Conservation (phyloP, 2,888 invertebrate genomes). For the Apodemia hepburni region DNA sequence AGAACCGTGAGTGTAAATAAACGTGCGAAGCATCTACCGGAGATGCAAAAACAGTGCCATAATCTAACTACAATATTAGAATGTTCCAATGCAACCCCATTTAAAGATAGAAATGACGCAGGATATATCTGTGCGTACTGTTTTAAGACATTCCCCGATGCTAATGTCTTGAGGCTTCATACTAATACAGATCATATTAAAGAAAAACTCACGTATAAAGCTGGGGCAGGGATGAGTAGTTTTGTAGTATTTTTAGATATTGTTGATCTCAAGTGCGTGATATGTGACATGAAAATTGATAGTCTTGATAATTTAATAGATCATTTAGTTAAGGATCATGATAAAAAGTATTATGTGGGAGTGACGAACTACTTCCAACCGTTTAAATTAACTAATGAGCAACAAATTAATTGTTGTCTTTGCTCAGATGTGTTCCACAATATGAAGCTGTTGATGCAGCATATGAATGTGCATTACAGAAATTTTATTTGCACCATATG, state of each 20-base stretch:
- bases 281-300: constrained; percentile 53
- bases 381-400: constrained; percentile 56
- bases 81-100: constrained; percentile 66
- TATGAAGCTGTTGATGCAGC: constrained; percentile 67
- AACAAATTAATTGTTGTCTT: constrained; percentile 60
- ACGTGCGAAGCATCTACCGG: constrained; percentile 52
- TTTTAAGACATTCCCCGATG: constrained; percentile 60
- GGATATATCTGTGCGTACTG: constrained; percentile 70
- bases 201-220: constrained; percentile 62
- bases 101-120: constrained; percentile 66
- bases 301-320: constrained; percentile 48
- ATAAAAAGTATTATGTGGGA: constrained; percentile 58
- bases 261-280: constrained; percentile 60
- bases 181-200: constrained; percentile 57
- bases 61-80: constrained; percentile 62
- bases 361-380: constrained; percentile 65
- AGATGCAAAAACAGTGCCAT: constrained; percentile 72
- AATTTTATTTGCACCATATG: constrained; percentile 70
- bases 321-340: constrained; percentile 56
- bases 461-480: constrained; percentile 67
- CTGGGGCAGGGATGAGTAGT: constrained; percentile 58
- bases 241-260: constrained; percentile 66
- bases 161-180: constrained; percentile 50
- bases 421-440: constrained; percentile 62
- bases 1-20: constrained; percentile 37